Base-by-base conservation (phyloP, 2,797 vertebrate species). In the Diplodus sargus region DNA sequence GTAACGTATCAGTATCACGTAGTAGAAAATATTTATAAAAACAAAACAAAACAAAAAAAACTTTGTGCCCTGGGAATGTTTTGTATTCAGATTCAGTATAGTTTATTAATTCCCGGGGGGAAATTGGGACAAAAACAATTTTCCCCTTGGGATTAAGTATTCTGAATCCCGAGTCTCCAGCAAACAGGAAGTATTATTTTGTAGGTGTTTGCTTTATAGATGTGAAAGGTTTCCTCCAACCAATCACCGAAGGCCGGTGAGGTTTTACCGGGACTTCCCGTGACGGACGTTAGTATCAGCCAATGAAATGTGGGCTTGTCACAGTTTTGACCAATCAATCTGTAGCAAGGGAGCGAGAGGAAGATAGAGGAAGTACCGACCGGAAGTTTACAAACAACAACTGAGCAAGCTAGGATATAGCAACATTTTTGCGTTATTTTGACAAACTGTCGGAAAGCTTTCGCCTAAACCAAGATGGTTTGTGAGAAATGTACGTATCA, bases 401-500 rank as follows among this genome's bases (percentile, higher is more conserved):
- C 13, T 3, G 4, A 63, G 51, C 3, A 25, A 59, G 81, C 79
- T 68, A 83, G 22, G 2, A 5, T 4, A 66, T 65, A 73, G 66
- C 70, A 39, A 20, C 52, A 4, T 56, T 78, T 63, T 8, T 20
- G 6, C 61, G 54, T 58, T 62, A 1, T 39, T 71, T 79, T 64
- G 1, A 16, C 8, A 12, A 30, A 14, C 9, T 2, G 7, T 28
- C 17, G 22, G 52, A 61, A 68, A 30, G 0, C 0, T 5, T 49
- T 12, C 1, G 1, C 56, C 43, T 18, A 45, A 70, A 56, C 12
- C 7, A 64, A 67, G 0, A 96, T 96, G 95, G 95, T 96, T 86
- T 96, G 95, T 84, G 95, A 96, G 39, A 96, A 95, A 28, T 96
- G 95, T 96, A 91, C 61, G 94, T 92, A 43, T 74, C 2, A n/a